Evolutionary conservation across 2,113 vertebrate genomes (phyloP).

Genomic region (Pluvianellus socialis): DNA sequence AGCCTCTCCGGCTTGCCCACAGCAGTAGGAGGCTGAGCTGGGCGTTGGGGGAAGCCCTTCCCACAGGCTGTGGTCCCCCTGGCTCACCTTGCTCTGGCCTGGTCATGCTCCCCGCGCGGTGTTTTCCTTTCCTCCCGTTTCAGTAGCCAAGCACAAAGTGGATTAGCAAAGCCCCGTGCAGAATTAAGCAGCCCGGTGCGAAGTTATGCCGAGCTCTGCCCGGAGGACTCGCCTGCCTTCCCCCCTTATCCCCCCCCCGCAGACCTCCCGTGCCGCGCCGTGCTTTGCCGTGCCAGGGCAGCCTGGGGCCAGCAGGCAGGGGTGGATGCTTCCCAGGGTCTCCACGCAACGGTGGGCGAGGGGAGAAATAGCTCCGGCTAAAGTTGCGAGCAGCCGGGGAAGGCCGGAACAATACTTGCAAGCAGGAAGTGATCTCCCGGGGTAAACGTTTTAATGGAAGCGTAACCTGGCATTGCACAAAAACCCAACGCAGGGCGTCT

Average conservation of each 20-base stretch:
- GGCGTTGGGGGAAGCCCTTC: background rate
- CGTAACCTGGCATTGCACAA: slow-evolving; percentile 37
- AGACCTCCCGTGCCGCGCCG: background rate
- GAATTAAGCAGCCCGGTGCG: background rate
- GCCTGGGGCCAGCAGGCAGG: background rate
- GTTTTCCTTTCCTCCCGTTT: background rate
- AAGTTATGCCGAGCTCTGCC: background rate
- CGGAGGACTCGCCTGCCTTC: background rate
- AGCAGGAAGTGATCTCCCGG: slow-evolving; percentile 42
- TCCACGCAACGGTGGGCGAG: rapidly evolving
- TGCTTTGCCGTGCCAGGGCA: background rate
- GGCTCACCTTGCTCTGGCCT: slow-evolving; percentile 3
- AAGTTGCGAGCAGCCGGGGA: background rate
- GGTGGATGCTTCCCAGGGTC: background rate
- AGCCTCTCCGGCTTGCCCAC: background rate
- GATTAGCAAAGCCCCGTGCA: slow-evolving; percentile 17
- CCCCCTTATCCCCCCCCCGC: too few species aligned
- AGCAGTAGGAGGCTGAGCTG: background rate
- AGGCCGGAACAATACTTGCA: background rate
- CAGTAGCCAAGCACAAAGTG: slow-evolving; percentile 5
- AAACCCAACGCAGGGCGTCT: background rate
- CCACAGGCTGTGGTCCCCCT: background rate
- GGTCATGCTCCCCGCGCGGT: background rate
- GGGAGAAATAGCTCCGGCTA: background rate
- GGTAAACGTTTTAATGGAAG: slow-evolving; percentile 33